phyloP scores from a whole-genome alignment of 2,113 vertebrate genomes.

The Peromyscus leucopus region DNA sequence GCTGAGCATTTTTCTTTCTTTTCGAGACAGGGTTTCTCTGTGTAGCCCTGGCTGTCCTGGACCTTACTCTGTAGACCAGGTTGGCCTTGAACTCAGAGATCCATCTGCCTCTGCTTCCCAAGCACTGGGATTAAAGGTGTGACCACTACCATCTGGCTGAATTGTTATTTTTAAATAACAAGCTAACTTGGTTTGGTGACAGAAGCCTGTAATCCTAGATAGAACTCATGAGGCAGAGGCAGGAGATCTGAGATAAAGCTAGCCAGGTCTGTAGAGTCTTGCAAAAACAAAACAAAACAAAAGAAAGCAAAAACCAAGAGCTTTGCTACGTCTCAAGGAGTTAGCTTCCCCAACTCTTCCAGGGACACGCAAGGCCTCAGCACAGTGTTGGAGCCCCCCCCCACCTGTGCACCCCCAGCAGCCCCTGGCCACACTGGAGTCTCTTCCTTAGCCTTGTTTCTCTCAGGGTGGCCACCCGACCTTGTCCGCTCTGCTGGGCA shows the following conservation, averaged over 20 bases:
- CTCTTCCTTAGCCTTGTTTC: not conserved
- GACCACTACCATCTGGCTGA: not conserved
- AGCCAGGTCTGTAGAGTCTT: not conserved
- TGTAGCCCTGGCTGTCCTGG: not conserved
- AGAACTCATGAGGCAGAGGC: not conserved
- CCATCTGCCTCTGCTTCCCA: not conserved
- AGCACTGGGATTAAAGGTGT: not conserved
- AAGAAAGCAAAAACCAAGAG: not conserved
- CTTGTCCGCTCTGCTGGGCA: not conserved
- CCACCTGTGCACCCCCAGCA: not conserved
- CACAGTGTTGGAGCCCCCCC: accelerated
- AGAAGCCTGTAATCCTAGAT: not conserved
- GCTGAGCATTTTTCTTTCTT: not conserved
- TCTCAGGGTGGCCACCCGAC: not conserved
- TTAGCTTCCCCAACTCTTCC: not conserved
- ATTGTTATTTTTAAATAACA: not conserved
- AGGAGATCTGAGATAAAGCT: not conserved
- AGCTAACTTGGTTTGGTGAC: not conserved
- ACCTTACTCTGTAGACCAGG: not conserved
- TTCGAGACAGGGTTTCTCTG: not conserved
- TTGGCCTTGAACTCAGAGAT: not conserved
- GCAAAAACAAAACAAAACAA: not conserved
- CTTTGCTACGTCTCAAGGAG: not conserved
- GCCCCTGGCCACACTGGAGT: not conserved
- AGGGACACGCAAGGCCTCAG: not conserved